Evolutionary conservation across 2,113 vertebrate species (phyloP).

Genomic region (Engystomops pustulosus): DNA sequence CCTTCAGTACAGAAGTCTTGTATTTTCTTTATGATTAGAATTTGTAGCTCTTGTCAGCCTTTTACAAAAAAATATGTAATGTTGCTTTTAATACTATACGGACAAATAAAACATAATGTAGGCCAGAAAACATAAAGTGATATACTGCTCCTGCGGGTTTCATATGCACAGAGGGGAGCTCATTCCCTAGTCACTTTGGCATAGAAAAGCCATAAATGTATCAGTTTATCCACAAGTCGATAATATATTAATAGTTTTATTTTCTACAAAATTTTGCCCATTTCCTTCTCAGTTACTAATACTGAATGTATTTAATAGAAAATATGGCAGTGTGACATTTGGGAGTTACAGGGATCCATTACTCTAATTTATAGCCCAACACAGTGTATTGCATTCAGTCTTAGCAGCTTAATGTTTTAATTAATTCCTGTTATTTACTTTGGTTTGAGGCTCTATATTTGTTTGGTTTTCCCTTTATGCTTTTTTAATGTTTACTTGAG

Average conservation of each 20-base stretch:
- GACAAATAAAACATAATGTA: not conserved
- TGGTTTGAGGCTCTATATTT: not conserved
- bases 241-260: constrained; percentile 27
- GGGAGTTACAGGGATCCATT: constrained; percentile 12
- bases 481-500: not conserved
- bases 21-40: not conserved
- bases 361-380: not conserved
- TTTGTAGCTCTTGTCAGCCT: not conserved
- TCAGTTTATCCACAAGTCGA: constrained; percentile 22
- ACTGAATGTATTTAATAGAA: constrained; percentile 18
- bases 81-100: not conserved
- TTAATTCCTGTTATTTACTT: constrained; percentile 14
- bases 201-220: constrained; percentile 24
- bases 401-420: not conserved
- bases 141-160: not conserved
- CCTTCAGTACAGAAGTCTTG: not conserved
- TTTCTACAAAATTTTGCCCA: not conserved
- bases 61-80: not conserved
- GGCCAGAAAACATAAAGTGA: not conserved
- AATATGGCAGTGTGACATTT: constrained; percentile 5
- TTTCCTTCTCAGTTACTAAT: constrained; percentile 2
- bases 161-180: constrained; percentile 11
- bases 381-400: not conserved
- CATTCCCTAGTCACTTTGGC: constrained; percentile 25
- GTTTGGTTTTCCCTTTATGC: not conserved